Base-by-base conservation (phyloP, 1,140 invertebrate genomes). In the Eurosta solidaginis region DNA sequence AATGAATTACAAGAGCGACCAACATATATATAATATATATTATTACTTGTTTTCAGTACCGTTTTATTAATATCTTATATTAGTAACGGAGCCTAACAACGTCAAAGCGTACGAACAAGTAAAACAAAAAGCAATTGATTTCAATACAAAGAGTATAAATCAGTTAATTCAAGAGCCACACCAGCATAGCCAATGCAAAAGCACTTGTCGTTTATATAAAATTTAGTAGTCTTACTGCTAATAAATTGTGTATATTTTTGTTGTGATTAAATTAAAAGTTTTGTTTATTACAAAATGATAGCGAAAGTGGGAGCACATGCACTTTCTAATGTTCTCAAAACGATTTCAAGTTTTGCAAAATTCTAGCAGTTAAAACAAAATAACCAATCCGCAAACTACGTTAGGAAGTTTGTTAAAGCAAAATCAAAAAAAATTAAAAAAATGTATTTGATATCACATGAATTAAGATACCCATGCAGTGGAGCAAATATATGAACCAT, bases 171-270 rank as follows among this genome's bases (percentile, higher is more conserved):
- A 40, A 68, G 33, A 68, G 59, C 33, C 59, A 68, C 59, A 68
- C 59, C 40, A 68, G 59, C 59, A 68, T 68, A 68, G 29, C 59
- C 59, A 68, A 68, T 68, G 59, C 59, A 68, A 68, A 6, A 68
- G 59, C 59, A 36, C 59, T 68, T 68, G 59, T 68, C 33, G 59
- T 68, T 40, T 40, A 68, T 68, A 68, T 20, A 68, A 68, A 68
- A 33, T 68, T 20, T 68, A 68, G 59, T 68, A 68, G 33, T 68
- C n/a, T 20, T 33, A 68, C 59, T 68, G 59, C 33, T 68, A 68
- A 47, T 40, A 10, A 40, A 68, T 40, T 36, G 59, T 68, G 59
- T 68, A 68, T 68, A 68, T 68, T 68, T 63, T 68, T 68, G 59
- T 68, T 68, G 54, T 68, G 33, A 36, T 68, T 68, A 68, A 68